phyloP scores from a whole-genome alignment of 2,113 vertebrate genomes.

The Chrysochloris asiatica region DNA sequence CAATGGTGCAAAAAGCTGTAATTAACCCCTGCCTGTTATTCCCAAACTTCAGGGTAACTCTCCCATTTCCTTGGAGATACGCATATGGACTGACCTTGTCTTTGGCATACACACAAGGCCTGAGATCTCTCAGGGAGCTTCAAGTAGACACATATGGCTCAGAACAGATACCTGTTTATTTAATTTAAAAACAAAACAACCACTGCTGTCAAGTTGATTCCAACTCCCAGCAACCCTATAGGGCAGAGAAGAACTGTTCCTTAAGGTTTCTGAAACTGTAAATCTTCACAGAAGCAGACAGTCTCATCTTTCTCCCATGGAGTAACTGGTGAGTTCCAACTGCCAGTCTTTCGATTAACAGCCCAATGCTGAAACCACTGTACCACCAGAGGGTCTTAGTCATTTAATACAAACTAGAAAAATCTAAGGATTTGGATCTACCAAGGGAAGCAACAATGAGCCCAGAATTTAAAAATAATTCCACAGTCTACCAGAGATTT shows the following conservation, averaged over 20 bases:
- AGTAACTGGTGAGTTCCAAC: no score
- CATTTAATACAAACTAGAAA: background rate
- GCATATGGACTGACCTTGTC: background rate
- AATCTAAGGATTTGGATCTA: background rate
- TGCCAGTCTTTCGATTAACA: no score
- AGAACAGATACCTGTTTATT: background rate
- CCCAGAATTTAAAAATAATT: background rate
- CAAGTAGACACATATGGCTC: background rate
- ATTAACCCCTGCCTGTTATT: background rate
- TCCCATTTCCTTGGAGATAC: background rate
- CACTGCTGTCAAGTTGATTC: no score
- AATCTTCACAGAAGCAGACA: no score
- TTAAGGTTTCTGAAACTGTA: no score
- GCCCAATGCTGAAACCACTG: no score
- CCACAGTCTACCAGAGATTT: background rate
- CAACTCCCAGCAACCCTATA: no score
- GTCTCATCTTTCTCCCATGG: no score
- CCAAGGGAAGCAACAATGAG: background rate
- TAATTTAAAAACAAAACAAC: no score
- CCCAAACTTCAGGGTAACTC: background rate
- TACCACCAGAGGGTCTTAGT: no score
- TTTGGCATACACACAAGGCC: background rate
- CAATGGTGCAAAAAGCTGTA: background rate
- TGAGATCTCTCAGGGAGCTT: background rate
- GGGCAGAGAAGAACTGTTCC: no score